phyloP scores from a whole-genome alignment of 2,113 vertebrate genomes.

The Butorides virescens region DNA sequence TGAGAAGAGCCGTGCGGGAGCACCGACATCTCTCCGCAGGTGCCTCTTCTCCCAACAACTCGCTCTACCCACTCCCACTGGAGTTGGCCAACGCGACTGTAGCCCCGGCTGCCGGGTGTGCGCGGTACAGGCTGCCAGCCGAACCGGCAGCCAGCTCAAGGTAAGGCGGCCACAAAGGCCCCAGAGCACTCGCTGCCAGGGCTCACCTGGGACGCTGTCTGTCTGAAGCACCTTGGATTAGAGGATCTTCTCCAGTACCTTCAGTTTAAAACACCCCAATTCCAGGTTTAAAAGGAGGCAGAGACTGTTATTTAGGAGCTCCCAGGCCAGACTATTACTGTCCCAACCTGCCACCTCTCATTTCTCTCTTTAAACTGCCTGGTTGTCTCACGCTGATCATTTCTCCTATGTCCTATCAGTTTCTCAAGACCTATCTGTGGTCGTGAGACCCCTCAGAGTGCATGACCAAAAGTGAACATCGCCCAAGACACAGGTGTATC shows the following conservation, averaged over 20 bases:
- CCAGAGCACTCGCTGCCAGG: not conserved
- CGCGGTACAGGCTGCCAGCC: not conserved
- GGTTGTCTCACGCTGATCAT: rapidly evolving
- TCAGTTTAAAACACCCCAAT: not conserved
- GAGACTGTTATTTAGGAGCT: not conserved
- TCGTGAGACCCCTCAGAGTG: rapidly evolving
- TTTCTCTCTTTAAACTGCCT: not conserved
- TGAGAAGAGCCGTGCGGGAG: not conserved
- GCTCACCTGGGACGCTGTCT: not conserved
- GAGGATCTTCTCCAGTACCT: too few species aligned
- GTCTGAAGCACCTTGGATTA: not conserved
- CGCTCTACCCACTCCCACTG: not conserved
- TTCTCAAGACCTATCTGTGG: rapidly evolving
- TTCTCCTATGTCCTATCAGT: rapidly evolving
- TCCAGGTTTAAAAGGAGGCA: not conserved
- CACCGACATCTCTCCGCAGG: not conserved
- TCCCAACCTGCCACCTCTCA: rapidly evolving
- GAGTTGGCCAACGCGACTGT: not conserved
- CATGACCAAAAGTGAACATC: not conserved
- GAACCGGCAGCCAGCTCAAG: not conserved
- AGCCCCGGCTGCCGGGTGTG: not conserved
- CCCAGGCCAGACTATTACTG: not conserved
- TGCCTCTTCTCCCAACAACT: not conserved
- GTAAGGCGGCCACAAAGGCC: not conserved
- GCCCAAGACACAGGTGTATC: not conserved